A percentile compares a stretch with the other conserved stretches of the same genome.
Evolutionary conservation across 2,113 vertebrate genomes (phyloP).

Genomic region (Vulpes lagopus): DNA sequence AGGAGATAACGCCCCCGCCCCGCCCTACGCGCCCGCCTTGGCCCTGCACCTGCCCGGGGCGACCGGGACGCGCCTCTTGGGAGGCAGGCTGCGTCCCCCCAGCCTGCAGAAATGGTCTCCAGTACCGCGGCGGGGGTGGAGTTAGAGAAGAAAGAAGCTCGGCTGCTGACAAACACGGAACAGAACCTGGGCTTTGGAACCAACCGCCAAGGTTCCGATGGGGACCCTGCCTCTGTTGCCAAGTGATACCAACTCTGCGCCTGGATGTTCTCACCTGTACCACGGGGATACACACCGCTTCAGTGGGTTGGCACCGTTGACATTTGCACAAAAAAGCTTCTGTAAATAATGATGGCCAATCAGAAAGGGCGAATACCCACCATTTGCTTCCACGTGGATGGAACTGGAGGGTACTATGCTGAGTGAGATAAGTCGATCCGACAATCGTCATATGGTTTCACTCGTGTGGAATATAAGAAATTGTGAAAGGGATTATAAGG

Average conservation of each 20-base stretch:
- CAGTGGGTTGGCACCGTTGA: background rate
- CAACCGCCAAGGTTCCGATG: background rate
- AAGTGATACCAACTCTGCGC: background rate
- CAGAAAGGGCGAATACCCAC: no score
- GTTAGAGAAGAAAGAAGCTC: conserved; percentile 48
- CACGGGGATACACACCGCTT: background rate
- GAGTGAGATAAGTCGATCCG: no score
- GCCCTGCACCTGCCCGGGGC: conserved; percentile 77
- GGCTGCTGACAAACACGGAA: background rate
- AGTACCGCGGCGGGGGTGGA: background rate
- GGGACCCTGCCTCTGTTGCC: background rate
- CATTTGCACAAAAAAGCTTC: background rate
- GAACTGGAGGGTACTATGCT: no score
- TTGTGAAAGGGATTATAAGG: no score
- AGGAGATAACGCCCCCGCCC: conserved; percentile 79
- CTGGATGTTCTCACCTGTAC: background rate
- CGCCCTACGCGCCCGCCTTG: conserved; percentile 57
- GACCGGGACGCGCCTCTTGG: conserved; percentile 63
- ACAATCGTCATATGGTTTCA: no score
- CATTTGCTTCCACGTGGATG: no score
- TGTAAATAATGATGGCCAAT: background rate
- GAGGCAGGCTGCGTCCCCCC: conserved; percentile 50
- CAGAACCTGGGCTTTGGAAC: background rate
- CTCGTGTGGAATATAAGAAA: no score
- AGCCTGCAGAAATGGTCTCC: background rate